Evolutionary conservation across 2,113 vertebrate species (phyloP), one percentile per base, ranked within the genome.

Genomic region (Ailurus styani): DNA sequence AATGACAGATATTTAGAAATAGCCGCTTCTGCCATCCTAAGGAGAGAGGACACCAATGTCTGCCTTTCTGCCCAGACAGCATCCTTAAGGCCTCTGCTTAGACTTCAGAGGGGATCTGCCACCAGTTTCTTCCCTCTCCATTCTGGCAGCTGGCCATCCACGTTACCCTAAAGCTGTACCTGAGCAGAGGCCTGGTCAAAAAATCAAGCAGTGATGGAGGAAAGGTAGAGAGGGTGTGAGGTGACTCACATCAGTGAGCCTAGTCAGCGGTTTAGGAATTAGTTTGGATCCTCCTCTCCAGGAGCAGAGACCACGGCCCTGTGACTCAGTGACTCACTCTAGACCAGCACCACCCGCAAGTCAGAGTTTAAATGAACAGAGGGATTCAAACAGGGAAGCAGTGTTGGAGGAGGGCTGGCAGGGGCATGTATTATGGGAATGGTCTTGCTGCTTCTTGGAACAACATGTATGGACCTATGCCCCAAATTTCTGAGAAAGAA

Each of bases 401-500:
- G 57, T 17, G 29, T 12, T 47, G 50, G 72, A 18, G 47, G 45
- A 5, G 29, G 27, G 11, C 29, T 20, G 20, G 17, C 20, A 78
- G 25, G 55, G 10, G 17, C 0, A 3, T 62, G 47, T 52, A 27
- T 7, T 37, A 3, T 1, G 12, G n/a, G 4, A 47, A 40, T 62
- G 47, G 10, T 81, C 31, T 23, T 62, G 40, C 50, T 77, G 2
- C 70, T 66, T 23, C 21, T 12, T 47, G 4, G n/a, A 70, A 45
- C 18, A 42, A 47, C 81, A 13, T 52, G 2, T 50, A 79, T 37
- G 37, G 12, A 25, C 40, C 72, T 13, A 29, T 82, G 31, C 20
- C 57, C 52, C 2, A 4, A 54, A 72, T 60, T 29, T 70, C 62
- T 54, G 45, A 64, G 70, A 72, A 91, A 75, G 83, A 83, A 75